phyloP scores from a whole-genome alignment of 2,888 invertebrate genomes.

The Athripsodes cinereus region DNA sequence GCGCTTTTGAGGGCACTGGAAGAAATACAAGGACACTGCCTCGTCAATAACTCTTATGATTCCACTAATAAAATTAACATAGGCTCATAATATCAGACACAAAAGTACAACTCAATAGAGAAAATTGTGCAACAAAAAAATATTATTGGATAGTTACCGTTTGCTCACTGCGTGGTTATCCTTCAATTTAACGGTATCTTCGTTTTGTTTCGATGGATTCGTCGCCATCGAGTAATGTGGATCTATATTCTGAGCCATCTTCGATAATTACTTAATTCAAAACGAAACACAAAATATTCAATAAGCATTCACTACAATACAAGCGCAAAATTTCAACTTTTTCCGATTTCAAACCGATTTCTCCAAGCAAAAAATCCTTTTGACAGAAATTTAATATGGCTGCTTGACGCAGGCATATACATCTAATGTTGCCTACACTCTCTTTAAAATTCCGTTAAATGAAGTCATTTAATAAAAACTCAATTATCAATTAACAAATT shows the following conservation, averaged over 20 bases:
- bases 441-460: too few relatives aligned
- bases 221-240: conserved; percentile 27
- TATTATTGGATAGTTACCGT: conserved; percentile 73
- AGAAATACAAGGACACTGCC: too few relatives aligned
- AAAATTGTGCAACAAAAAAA: too few relatives aligned
- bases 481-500: too few relatives aligned
- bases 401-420: conserved; percentile 13
- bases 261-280: conserved; percentile 5
- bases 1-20: too few relatives aligned
- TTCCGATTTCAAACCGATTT: conserved; percentile 30
- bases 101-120: too few relatives aligned
- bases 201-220: conserved; percentile 69
- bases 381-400: conserved; percentile 21
- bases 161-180: conserved; percentile 88
- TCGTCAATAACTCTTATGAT: too few relatives aligned
- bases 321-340: neutral
- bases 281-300: neutral
- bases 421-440: neutral
- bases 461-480: too few relatives aligned
- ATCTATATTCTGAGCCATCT: conserved; percentile 27
- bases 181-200: conserved; percentile 67
- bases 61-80: too few relatives aligned
- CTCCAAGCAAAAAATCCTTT: conserved; percentile 40
- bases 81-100: too few relatives aligned
- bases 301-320: conserved; percentile 9